Evolutionary conservation across 2,888 invertebrate species (phyloP), one percentile per base, ranked within the genome.

Genomic region (Lucinisca nassula): DNA sequence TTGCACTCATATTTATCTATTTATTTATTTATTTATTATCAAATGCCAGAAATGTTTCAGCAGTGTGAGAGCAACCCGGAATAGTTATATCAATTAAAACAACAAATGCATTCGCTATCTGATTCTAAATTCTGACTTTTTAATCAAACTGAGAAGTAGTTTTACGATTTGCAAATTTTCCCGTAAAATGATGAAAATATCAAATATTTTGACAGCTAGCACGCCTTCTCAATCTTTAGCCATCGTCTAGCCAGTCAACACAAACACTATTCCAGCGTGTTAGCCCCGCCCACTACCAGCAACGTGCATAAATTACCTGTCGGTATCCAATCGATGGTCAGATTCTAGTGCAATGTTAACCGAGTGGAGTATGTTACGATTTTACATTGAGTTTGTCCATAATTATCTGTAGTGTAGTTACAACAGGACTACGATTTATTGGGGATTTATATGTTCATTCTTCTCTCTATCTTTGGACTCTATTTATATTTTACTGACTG

Each of bases 351-450:
- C 17, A 67, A 67, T 10, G 35, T 67, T 35, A 35, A 67, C 35
- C 67, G 35, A 67, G 35, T 35, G 67, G 67, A 67, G 67, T 35
- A 67, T 35, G 67, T 35, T 67, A 67, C 67, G 27, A 35, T 67
- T 67, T 35, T 35, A 67, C 67, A 67, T 67, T 67, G 67, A 67
- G 67, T 67, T 67, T 67, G 35, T 21, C 67, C 67, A 67, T 67
- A 67, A 67, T 67, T 67, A 67, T 67, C 67, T 12, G 35, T 67
- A 67, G 67, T 35, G 67, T 67, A 67, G 67, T 67, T 67, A 67
- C 32, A 67, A 67, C 67, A 67, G 67, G 67, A 67, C 67, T 35
- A n/a, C 24, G 67, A 67, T 67, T 67, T 67, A 67, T 67, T 35
- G 67, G 32, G 17, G 35, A 21, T 35, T 67, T 67, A 67, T 67